Evolutionary conservation across 2,888 invertebrate species (phyloP).

Genomic region (Zeuzera pyrina): DNA sequence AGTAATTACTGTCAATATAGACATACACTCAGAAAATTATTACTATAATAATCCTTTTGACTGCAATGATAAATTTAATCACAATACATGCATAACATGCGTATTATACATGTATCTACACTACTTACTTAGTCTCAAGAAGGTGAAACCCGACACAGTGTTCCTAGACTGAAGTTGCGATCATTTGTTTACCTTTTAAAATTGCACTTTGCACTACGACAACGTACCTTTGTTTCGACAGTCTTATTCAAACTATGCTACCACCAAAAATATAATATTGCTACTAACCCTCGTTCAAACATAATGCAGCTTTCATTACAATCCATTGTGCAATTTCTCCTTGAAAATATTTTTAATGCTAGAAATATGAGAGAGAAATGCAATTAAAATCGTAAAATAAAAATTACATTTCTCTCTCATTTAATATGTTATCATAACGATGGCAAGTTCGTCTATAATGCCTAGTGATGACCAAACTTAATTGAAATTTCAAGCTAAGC

Average conservation of each 20-base stretch:
- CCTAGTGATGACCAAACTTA: constrained; percentile 28
- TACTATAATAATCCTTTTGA: no score
- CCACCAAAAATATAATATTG: constrained; percentile 56
- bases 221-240: constrained; percentile 56
- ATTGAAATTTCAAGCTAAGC: constrained; percentile 45
- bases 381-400: no score
- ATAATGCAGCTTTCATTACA: background rate
- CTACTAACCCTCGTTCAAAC: constrained; percentile 13
- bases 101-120: no score
- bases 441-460: constrained; percentile 4
- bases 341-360: no score
- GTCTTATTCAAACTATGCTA: constrained; percentile 62
- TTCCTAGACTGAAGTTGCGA: constrained; percentile 59
- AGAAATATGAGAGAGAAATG: no score
- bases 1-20: no score
- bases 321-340: background rate
- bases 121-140: constrained; percentile 61
- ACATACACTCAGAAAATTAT: no score
- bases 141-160: constrained; percentile 59
- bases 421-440: no score
- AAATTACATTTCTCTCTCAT: no score
- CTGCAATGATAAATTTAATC: no score
- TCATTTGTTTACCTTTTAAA: constrained; percentile 69
- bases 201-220: constrained; percentile 68
- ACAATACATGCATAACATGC: no score